These are phyloP conservation scores for Germaria angustata DNA, from an alignment of 2,888 invertebrate species.

Conservation along the genomic window DNA sequence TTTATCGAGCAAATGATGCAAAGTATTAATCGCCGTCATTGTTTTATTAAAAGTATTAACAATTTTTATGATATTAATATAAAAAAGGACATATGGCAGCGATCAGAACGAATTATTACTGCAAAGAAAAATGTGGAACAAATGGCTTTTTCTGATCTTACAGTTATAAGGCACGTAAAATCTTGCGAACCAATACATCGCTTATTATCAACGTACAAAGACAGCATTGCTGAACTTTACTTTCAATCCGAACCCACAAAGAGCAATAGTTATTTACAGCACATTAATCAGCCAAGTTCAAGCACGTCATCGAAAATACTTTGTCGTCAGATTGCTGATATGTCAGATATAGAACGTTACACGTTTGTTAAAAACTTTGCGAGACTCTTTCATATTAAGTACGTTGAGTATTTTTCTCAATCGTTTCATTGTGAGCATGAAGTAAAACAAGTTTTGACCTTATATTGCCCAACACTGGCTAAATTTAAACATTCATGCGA, in stretches of 20 bases:
- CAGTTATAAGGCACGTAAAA: conserved; percentile 18
- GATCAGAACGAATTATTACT: conserved; percentile 16
- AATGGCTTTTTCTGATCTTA: neutral
- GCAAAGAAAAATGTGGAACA: neutral
- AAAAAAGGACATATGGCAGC: conserved; percentile 49
- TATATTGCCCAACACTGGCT: conserved; percentile 63
- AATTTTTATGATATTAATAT: conserved; percentile 53
- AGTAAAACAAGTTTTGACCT: conserved; percentile 53
- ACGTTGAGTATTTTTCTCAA: conserved; percentile 61
- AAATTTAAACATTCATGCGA: conserved; percentile 67
- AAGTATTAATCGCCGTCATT: conserved; percentile 16
- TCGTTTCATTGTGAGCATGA: conserved; percentile 28
- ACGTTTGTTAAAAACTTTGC: conserved; percentile 64
- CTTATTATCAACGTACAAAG: conserved; percentile 63
- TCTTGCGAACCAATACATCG: conserved; percentile 57
- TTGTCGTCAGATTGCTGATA: conserved; percentile 50
- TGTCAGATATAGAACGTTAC: conserved; percentile 55
- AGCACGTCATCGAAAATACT: conserved; percentile 14
- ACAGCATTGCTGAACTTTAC: conserved; percentile 60
- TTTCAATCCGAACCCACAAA: conserved; percentile 51
- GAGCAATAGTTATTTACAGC: conserved; percentile 44
- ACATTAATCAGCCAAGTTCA: conserved; percentile 35
- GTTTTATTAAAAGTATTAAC: conserved; percentile 10
- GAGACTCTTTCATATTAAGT: conserved; percentile 60
- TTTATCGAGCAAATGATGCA: conserved; percentile 20